Base-by-base conservation (phyloP, 2,113 vertebrate genomes). In the Syrmaticus mikado region DNA sequence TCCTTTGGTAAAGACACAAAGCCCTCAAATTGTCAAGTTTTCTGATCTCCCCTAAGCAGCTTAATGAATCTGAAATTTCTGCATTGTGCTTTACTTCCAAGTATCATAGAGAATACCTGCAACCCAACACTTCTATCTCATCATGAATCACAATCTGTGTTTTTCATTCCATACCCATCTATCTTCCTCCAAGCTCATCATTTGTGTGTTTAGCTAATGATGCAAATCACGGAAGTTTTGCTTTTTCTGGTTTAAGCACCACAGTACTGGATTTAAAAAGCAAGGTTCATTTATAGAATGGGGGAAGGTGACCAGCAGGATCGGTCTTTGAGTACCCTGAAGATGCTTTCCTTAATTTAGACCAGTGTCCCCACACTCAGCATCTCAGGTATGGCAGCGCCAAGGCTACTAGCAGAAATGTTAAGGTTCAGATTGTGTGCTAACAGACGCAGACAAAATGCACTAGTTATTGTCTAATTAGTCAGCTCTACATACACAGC, bases 401-500 rank as follows among this genome's bases (percentile, higher is more conserved):
- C 24, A 73, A 77, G 52, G 77, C 68, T 25, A 34, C 68, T 57
- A 82, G 36, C 25, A 75, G 75, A 71, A 85, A 72, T 1, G 45
- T 43, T 93, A 62, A 60, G 52, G 83, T 90, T 96, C 90, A 95
- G 83, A 73, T 41, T 65, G 82, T 83, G 62, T 75, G 77, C 88
- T 86, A 93, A 85, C 40, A 92, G 78, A 96, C 82, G 89, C 87
- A 82, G 89, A 82, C 43, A 91, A 97, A 97, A 96, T 95, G 83
- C 57, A 90, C 94, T 95, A 96, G 87, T 95, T 96, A 97, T 38
- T 62, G 41, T 55, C 81, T 94, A 97, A 97, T 97, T 95, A 97
- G 94, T 94, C 95, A 96, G 76, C 79, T 90, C 77, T 85, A 57
- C 75, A 67, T 67, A 84, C 21, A 76, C 79, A 91, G 66, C n/a